Evolutionary conservation across 2,113 vertebrate genomes (phyloP).

Genomic region (Nannospalax galili): DNA sequence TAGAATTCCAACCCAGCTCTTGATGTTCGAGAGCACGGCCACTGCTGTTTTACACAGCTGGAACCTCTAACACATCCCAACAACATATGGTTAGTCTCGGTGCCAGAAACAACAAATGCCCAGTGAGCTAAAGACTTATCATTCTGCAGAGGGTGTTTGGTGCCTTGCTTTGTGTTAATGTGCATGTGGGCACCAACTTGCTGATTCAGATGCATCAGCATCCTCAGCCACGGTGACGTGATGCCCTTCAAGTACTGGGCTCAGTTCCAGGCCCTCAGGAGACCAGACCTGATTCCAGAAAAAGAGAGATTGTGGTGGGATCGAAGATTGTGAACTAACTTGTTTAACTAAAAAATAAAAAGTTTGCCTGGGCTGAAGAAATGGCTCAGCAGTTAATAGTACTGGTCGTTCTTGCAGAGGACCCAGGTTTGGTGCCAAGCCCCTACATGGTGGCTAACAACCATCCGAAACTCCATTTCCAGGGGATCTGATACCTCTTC

Average conservation of each 20-base stretch:
- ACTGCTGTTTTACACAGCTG: background rate
- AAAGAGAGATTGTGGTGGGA: background rate
- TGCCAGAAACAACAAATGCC: background rate
- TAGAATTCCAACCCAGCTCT: background rate
- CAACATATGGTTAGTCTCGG: background rate
- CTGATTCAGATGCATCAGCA: slow-evolving; percentile 10
- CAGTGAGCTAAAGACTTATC: background rate
- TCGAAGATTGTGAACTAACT: background rate
- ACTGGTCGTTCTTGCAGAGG: too few relatives aligned
- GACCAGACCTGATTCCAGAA: background rate
- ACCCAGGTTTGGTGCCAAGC: too few relatives aligned
- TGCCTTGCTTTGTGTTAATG: background rate
- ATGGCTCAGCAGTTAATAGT: too few relatives aligned
- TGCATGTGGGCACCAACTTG: background rate
- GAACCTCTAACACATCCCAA: background rate
- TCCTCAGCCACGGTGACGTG: background rate
- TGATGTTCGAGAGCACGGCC: slow-evolving; percentile 4
- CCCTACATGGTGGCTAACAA: too few relatives aligned
- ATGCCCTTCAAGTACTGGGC: background rate
- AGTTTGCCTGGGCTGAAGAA: too few relatives aligned
- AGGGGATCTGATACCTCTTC: too few relatives aligned
- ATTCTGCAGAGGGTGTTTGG: background rate
- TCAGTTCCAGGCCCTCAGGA: background rate
- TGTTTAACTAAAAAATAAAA: background rate
- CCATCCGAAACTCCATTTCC: too few relatives aligned